Evolutionary conservation across 2,113 vertebrate genomes (phyloP).

Genomic region (Heterotilapia buettikoferi): DNA sequence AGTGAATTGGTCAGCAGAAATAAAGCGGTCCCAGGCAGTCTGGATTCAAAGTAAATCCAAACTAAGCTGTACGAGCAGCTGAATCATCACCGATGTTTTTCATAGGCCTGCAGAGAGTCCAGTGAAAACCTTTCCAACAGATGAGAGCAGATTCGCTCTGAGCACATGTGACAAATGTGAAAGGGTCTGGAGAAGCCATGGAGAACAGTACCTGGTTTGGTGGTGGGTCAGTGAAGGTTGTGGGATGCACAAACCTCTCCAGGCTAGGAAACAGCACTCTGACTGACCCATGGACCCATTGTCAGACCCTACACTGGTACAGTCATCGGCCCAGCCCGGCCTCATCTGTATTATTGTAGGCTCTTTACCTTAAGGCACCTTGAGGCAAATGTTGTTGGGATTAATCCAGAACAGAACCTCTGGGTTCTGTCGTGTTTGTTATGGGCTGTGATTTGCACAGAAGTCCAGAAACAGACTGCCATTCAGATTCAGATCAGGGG

Average conservation of each 20-base stretch:
- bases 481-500: not conserved
- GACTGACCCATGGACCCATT: not conserved
- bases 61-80: not conserved
- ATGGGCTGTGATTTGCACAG: too few relatives aligned
- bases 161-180: not conserved
- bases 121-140: accelerated
- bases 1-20: not conserved
- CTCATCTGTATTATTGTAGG: not conserved
- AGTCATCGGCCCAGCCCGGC: not conserved
- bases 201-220: not conserved
- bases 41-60: not conserved
- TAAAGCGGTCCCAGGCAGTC: not conserved
- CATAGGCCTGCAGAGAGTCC: not conserved
- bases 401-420: not conserved
- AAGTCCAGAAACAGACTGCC: not conserved
- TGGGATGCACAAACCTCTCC: not conserved
- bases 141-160: not conserved
- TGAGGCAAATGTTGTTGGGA: not conserved
- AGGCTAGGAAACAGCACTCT: not conserved
- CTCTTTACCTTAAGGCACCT: not conserved
- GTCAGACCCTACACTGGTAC: not conserved
- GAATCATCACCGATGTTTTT: not conserved
- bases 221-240: not conserved
- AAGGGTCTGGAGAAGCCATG: not conserved
- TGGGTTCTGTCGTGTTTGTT: not conserved